Conservation (phyloP, 2,888 invertebrate species). For the Parnassius orleans region DNA sequence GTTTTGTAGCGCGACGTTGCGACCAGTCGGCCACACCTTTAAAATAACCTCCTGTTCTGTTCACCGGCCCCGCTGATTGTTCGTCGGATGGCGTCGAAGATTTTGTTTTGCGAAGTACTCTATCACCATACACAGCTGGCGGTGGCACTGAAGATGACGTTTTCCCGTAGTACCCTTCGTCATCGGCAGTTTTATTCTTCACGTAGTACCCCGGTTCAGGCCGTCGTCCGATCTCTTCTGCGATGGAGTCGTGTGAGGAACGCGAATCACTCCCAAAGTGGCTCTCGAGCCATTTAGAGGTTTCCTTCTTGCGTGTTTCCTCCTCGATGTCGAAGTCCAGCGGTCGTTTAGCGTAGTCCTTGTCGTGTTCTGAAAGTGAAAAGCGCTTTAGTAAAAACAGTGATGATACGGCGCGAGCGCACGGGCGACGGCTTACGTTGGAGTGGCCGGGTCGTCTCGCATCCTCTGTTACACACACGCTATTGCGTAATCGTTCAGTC, state of each 20-base stretch:
- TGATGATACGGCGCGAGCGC: conserved; percentile 50
- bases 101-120: conserved; percentile 74
- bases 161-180: conserved; percentile 74
- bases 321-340: conserved; percentile 93
- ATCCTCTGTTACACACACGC: conserved; percentile 54
- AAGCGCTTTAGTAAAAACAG: conserved; percentile 35
- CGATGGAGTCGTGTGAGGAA: conserved; percentile 86
- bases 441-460: conserved; percentile 54
- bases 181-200: conserved; percentile 82
- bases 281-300: conserved; percentile 94
- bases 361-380: conserved; percentile 83
- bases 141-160: conserved; percentile 66
- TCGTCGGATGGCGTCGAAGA: conserved; percentile 79
- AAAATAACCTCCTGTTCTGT: conserved; percentile 81
- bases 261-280: conserved; percentile 94
- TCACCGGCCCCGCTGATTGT: conserved; percentile 60
- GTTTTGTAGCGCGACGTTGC: conserved; percentile 81
- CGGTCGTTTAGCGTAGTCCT: conserved; percentile 90
- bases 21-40: conserved; percentile 91
- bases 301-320: conserved; percentile 93
- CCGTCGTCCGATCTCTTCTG: conserved; percentile 82
- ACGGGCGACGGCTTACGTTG: conserved; percentile 49
- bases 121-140: conserved; percentile 69
- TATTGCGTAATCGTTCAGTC: conserved; percentile 72
- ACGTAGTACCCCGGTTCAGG: conserved; percentile 87